Conservation (phyloP, 2,797 vertebrate genomes). For the Thalassophryne amazonica region DNA sequence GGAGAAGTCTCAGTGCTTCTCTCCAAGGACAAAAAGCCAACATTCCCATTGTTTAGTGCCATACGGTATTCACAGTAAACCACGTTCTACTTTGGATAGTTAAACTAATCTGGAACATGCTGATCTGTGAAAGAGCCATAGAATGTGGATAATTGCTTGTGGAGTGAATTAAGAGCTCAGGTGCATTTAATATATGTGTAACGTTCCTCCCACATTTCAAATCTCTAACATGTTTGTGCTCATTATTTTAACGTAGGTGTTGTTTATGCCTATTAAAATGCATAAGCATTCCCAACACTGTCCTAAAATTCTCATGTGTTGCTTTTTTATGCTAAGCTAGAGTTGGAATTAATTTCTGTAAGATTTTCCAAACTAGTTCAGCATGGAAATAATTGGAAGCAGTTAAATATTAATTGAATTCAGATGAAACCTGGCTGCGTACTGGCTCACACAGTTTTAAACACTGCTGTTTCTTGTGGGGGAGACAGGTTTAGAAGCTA, state of each 20-base stretch:
- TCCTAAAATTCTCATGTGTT: no score
- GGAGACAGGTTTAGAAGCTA: no score
- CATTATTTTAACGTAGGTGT: not conserved
- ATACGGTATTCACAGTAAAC: not conserved
- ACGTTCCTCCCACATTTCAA: not conserved
- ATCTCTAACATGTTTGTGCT: not conserved
- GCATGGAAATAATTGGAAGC: no score
- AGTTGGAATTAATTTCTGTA: no score
- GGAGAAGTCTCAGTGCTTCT: not conserved
- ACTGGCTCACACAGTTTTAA: no score
- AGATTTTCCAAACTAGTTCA: no score
- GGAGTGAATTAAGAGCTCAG: not conserved
- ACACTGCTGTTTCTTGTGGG: no score
- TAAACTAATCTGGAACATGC: not conserved
- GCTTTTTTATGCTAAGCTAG: no score
- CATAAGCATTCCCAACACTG: conserved; percentile 4
- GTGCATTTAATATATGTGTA: not conserved
- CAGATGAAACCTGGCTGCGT: no score
- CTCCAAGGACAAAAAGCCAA: not conserved
- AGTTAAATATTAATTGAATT: no score
- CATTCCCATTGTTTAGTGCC: conserved; percentile 16
- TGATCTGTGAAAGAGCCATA: not conserved
- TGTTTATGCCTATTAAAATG: not conserved
- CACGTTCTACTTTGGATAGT: not conserved
- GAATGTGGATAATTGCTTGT: not conserved